These are phyloP conservation scores for Corythornis madagascariensis DNA, from an alignment of 2,113 vertebrate genomes.

Conservation along the genomic window DNA sequence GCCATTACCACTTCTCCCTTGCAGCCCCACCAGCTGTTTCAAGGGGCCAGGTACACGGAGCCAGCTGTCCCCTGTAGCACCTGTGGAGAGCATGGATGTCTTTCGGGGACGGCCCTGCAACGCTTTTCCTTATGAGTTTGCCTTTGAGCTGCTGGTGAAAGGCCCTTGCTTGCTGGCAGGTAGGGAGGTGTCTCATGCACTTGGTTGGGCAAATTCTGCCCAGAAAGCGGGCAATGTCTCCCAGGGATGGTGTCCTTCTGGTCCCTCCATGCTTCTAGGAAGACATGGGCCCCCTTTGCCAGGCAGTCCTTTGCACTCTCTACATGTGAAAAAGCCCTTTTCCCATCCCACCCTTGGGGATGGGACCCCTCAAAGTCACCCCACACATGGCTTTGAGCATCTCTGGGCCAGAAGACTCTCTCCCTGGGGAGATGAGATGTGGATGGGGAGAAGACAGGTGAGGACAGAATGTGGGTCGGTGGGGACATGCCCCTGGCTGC, in stretches of 20 bases:
- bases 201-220: neutral
- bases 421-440: accelerated
- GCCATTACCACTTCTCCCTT: constrained; percentile 26
- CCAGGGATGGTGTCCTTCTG: neutral
- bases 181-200: neutral
- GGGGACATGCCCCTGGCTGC: neutral
- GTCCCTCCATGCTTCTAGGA: neutral
- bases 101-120: constrained; percentile 85
- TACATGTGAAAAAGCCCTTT: neutral
- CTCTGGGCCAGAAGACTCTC: neutral
- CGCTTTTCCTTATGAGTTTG: constrained; percentile 88
- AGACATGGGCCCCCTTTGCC: neutral
- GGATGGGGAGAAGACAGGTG: neutral
- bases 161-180: constrained; percentile 95
- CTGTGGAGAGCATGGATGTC: constrained; percentile 74
- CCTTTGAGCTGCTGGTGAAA: constrained; percentile 94
- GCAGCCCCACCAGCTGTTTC: constrained; percentile 92
- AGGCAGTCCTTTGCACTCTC: neutral
- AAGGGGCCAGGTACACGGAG: constrained; percentile 66
- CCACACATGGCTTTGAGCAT: neutral
- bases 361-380: neutral
- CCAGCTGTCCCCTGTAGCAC: neutral
- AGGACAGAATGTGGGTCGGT: neutral
- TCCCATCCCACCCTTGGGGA: neutral
- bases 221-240: neutral